phyloP scores from a whole-genome alignment of 1,140 invertebrate species.

The Rhyacophila brunnea region DNA sequence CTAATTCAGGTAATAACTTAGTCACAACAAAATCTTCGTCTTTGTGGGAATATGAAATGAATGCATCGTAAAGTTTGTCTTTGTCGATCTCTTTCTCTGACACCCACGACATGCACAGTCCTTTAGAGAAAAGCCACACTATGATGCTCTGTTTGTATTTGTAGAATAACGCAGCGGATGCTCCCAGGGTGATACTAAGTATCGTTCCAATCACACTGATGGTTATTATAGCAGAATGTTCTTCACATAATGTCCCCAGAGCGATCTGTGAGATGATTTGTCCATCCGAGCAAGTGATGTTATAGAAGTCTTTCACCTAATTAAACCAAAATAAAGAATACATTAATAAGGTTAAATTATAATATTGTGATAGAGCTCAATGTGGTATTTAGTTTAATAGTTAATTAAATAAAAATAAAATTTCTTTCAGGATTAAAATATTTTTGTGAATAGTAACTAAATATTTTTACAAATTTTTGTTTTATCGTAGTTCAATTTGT shows the following conservation, averaged over 20 bases:
- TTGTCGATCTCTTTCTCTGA: constrained; percentile 74
- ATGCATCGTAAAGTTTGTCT: constrained; percentile 81
- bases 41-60: constrained; percentile 81
- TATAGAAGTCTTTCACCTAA: constrained; percentile 40
- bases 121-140: no score
- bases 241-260: constrained; percentile 54
- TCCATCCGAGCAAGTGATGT: constrained; percentile 50
- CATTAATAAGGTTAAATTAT: no score
- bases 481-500: no score
- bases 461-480: no score
- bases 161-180: constrained; percentile 60
- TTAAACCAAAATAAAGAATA: no score
- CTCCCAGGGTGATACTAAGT: constrained; percentile 51
- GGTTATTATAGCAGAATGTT: constrained; percentile 44
- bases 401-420: no score
- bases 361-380: no score
- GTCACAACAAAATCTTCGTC: constrained; percentile 75
- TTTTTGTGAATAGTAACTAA: no score
- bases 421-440: no score
- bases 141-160: no score
- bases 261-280: constrained; percentile 45
- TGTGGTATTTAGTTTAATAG: no score
- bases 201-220: constrained; percentile 48
- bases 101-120: no score
- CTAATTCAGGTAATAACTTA: constrained; percentile 67